Evolutionary conservation across 1,140 invertebrate species (phyloP).

Genomic region (Hormaphis cornu): DNA sequence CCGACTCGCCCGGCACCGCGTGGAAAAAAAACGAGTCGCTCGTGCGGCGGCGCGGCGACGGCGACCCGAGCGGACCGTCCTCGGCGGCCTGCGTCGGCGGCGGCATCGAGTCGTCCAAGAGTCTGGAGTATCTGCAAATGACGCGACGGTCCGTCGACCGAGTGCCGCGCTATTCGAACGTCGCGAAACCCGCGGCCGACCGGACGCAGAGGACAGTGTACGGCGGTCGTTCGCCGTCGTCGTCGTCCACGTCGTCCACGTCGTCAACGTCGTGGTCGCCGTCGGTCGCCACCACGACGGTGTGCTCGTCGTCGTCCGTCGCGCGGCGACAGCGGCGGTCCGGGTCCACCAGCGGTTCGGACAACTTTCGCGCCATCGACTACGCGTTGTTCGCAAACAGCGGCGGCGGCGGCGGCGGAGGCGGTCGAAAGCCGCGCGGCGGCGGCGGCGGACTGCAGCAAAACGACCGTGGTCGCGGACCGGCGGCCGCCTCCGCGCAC

Average conservation of each 20-base stretch:
- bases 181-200: not conserved
- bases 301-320: no score
- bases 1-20: constrained; percentile 38
- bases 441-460: not conserved
- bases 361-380: constrained; percentile 11
- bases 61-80: not conserved
- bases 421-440: not conserved
- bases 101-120: constrained; percentile 28
- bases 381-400: not conserved
- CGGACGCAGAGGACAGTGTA: not conserved
- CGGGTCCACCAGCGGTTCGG: not conserved
- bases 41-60: not conserved
- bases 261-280: constrained; percentile 2
- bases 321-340: not conserved
- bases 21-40: constrained; percentile 39
- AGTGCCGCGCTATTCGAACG: not conserved
- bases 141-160: not conserved
- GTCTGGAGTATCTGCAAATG: constrained; percentile 32
- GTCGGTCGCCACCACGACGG: not conserved
- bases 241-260: not conserved
- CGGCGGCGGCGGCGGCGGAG: not conserved
- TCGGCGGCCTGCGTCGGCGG: not conserved
- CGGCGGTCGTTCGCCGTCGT: not conserved
- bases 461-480: not conserved
- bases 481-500: not conserved